phyloP scores from a whole-genome alignment of 2,888 invertebrate genomes.

The Synergus japonicus region DNA sequence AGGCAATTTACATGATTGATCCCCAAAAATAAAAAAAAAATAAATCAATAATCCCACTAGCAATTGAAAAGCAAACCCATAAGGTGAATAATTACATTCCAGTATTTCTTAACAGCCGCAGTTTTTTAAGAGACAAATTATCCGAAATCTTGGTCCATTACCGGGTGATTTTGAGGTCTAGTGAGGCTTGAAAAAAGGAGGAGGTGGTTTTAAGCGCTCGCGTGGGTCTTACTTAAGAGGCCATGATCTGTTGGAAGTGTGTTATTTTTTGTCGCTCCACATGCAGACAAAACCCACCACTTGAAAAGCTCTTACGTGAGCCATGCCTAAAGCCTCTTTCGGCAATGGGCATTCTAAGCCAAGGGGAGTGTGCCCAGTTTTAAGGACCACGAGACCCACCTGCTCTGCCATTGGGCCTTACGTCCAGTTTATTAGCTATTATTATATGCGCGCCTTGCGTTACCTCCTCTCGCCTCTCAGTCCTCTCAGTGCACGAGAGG shows the following conservation, averaged over 20 bases:
- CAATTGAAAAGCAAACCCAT: no score
- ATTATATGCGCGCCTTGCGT: slow-evolving; percentile 70
- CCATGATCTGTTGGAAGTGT: slow-evolving; percentile 56
- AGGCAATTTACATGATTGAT: no score
- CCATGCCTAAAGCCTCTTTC: slow-evolving; percentile 58
- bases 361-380: slow-evolving; percentile 67
- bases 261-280: slow-evolving; percentile 62
- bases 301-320: slow-evolving; percentile 62
- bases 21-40: no score
- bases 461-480: slow-evolving; percentile 27
- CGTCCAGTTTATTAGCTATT: slow-evolving; percentile 76
- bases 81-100: not conserved
- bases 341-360: slow-evolving; percentile 53
- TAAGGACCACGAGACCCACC: slow-evolving; percentile 65
- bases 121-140: slow-evolving; percentile 21
- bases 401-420: slow-evolving; percentile 69
- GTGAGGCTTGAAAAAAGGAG: slow-evolving; percentile 18
- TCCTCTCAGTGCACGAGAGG: slow-evolving; percentile 44
- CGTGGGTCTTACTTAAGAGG: slow-evolving; percentile 53
- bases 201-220: slow-evolving; percentile 37
- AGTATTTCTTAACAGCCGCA: not conserved
- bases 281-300: slow-evolving; percentile 63
- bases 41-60: no score
- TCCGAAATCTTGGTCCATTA: slow-evolving; percentile 20
- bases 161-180: slow-evolving; percentile 15